Percentiles rank a stretch among this genome's conserved stretches.
These are phyloP conservation scores for Cettia cetti DNA, from an alignment of 2,113 vertebrate species.

Conservation along the genomic window DNA sequence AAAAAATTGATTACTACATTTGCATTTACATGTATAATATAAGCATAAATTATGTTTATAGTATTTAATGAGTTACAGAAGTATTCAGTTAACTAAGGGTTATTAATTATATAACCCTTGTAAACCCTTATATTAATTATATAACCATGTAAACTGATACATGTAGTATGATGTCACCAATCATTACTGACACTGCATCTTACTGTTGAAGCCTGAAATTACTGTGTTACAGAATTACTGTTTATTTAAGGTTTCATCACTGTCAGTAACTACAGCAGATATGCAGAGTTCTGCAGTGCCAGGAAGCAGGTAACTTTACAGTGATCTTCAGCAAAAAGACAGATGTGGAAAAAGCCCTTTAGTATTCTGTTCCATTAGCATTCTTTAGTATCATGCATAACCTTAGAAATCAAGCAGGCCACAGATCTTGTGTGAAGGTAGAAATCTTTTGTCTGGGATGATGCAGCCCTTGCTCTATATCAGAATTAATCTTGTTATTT, in stretches of 20 bases:
- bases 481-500: background rate
- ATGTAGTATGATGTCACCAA: background rate
- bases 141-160: background rate
- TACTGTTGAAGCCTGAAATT: background rate
- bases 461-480: background rate
- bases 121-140: too few species aligned
- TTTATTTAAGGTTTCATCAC: background rate
- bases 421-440: background rate
- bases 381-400: background rate
- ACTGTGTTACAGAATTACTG: background rate
- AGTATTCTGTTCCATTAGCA: background rate
- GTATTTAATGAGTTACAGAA: slow-evolving; percentile 30
- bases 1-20: background rate
- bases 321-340: background rate
- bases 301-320: background rate
- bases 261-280: background rate
- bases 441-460: background rate
- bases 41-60: background rate
- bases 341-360: background rate
- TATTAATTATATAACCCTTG: background rate
- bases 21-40: slow-evolving; percentile 14
- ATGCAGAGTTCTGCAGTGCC: background rate
- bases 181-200: background rate
- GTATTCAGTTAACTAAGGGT: background rate
- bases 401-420: background rate